Conservation (phyloP, 2,797 vertebrate genomes). For the Onychomys leucogaster region DNA sequence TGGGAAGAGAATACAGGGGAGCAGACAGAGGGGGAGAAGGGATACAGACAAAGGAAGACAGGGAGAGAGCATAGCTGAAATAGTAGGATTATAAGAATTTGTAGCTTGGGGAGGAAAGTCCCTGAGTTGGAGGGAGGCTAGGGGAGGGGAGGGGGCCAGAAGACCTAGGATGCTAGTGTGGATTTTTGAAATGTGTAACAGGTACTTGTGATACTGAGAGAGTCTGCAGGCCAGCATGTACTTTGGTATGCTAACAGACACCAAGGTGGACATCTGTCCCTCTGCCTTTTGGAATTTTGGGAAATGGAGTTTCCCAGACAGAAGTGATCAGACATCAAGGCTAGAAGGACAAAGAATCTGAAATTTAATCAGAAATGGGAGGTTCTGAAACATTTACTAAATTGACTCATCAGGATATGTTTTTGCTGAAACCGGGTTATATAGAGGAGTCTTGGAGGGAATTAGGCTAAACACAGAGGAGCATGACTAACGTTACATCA, state of each 20-base stretch:
- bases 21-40: not conserved
- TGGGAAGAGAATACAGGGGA: not conserved
- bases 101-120: not conserved
- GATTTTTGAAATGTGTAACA: not conserved
- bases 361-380: not conserved
- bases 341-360: not conserved
- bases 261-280: not conserved
- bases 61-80: too few relatives aligned
- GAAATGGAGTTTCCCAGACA: not conserved
- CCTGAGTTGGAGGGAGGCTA: not conserved
- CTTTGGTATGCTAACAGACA: not conserved
- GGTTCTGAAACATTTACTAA: not conserved
- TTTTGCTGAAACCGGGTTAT: not conserved
- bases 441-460: not conserved
- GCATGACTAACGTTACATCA: not conserved
- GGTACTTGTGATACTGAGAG: not conserved
- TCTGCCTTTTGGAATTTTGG: not conserved
- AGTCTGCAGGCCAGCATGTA: not conserved
- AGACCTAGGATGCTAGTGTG: not conserved
- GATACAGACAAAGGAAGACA: not conserved
- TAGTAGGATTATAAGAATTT: not conserved
- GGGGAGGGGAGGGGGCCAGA: not conserved
- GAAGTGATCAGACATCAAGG: not conserved
- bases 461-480: not conserved
- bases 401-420: not conserved